Conservation (phyloP, 1,140 invertebrate species). For the Ips typographus region DNA sequence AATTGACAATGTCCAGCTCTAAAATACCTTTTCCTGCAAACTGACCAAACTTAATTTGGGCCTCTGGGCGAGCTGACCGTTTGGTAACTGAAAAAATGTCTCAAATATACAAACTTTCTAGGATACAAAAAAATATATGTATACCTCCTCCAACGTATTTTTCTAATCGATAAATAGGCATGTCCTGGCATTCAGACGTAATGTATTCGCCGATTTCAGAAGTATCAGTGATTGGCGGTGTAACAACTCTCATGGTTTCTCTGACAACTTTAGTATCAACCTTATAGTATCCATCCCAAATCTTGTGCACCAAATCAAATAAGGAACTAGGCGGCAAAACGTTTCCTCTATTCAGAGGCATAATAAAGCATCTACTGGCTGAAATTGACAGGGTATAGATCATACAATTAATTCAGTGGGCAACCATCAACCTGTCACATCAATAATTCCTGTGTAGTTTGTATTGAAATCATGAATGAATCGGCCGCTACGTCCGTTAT, state of each 20-base stretch:
- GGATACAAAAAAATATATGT: conserved; percentile 33
- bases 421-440: conserved; percentile 60
- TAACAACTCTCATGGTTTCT: conserved; percentile 74
- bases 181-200: conserved; percentile 66
- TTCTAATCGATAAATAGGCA: conserved; percentile 74
- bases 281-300: conserved; percentile 80
- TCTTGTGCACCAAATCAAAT: conserved; percentile 77
- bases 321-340: conserved; percentile 77
- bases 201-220: conserved; percentile 69
- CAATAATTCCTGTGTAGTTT: conserved; percentile 84
- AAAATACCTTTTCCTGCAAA: conserved; percentile 74
- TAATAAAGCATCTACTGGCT: conserved; percentile 76
- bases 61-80: conserved; percentile 60
- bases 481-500: conserved; percentile 71
- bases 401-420: neutral
- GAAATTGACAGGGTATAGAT: neutral
- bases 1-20: conserved; percentile 72
- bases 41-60: conserved; percentile 65
- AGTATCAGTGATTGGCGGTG: conserved; percentile 69
- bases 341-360: conserved; percentile 77
- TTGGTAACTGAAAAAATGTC: conserved; percentile 66
- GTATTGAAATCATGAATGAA: conserved; percentile 89
- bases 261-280: conserved; percentile 76
- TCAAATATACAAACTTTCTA: neutral
- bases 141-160: conserved; percentile 61